Evolutionary conservation across 2,888 invertebrate species (phyloP), one percentile per base, ranked within the genome.

Genomic region (Tanytarsus gracilentus): DNA sequence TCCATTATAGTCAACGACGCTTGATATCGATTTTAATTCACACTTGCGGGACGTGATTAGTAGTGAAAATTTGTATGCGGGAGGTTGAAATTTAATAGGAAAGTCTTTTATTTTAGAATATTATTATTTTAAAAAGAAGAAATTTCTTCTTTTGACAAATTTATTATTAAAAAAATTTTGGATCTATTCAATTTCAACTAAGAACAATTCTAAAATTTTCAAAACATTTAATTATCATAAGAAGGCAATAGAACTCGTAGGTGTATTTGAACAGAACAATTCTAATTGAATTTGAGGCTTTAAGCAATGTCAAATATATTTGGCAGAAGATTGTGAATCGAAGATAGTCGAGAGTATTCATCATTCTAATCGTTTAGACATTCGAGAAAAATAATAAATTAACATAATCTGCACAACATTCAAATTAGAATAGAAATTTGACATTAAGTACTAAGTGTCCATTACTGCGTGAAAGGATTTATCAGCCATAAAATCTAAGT

Each of bases 171-270:
- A 36, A 33, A 36, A 14, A 16, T 16, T n/a, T n/a, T 36, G 36
- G 2, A 36, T 36, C n/a, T 11, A 36, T 36, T 36, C 14, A 36
- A 14, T 36, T 36, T 33, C 16, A 14, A 11, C 16, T 36, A 6
- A 14, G 7, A n/a, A n/a, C 23, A 48, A 48, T 48, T 21, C 23
- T 48, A 23, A 21, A 48, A 16, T 23, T 8, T 7, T 9, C 16
- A 48, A 39, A n/a, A n/a, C 11, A 48, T 48, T 48, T 51, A 16
- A 51, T 51, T 51, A 51, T 51, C 29, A 51, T 51, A 51, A 51
- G 36, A 36, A 51, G 51, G 30, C 51, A 51, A 51, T 29, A 51
- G 51, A 51, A 51, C 30, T 51, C 8, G 51, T 51, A 30, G 51
- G 51, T 51, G 51, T 51, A 16, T 16, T 14, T 36, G 14, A n/a